Conservation (phyloP, 2,888 invertebrate genomes). For the Neuroscelio doddi region DNA sequence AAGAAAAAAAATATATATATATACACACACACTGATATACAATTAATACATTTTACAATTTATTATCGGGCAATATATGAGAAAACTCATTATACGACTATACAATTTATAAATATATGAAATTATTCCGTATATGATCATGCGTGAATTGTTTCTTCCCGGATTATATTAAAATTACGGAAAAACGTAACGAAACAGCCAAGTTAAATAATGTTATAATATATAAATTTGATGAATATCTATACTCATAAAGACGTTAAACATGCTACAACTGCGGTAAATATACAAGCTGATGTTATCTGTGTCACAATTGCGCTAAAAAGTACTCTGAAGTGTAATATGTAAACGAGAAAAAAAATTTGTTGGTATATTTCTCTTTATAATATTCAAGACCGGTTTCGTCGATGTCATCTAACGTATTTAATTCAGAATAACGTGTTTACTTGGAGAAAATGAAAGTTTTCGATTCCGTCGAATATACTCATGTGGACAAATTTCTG, state of each 20-base stretch:
- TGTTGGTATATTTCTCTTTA: background rate
- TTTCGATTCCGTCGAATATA: too few species aligned
- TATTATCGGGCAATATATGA: too few species aligned
- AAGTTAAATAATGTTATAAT: slow-evolving; percentile 24
- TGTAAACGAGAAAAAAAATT: slow-evolving; percentile 5
- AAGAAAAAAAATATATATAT: too few species aligned
- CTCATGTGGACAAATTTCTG: too few species aligned
- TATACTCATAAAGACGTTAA: slow-evolving; percentile 40
- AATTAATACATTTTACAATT: too few species aligned
- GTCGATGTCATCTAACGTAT: slow-evolving; percentile 4
- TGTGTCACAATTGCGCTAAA: slow-evolving; percentile 25
- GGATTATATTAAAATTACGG: too few species aligned
- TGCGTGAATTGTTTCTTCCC: too few species aligned
- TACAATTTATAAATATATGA: too few species aligned
- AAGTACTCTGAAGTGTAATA: slow-evolving; percentile 21
- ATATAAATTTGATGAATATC: slow-evolving; percentile 23
- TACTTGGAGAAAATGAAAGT: background rate
- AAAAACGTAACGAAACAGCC: too few species aligned
- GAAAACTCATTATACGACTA: too few species aligned
- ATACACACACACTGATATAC: too few species aligned
- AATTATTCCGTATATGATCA: too few species aligned
- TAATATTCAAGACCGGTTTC: background rate
- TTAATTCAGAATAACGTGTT: background rate
- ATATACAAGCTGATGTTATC: slow-evolving; percentile 26
- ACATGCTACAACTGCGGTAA: slow-evolving; percentile 11